These are phyloP conservation scores for Kradibia gibbosae DNA, from an alignment of 1,140 invertebrate genomes.

Conservation along the genomic window DNA sequence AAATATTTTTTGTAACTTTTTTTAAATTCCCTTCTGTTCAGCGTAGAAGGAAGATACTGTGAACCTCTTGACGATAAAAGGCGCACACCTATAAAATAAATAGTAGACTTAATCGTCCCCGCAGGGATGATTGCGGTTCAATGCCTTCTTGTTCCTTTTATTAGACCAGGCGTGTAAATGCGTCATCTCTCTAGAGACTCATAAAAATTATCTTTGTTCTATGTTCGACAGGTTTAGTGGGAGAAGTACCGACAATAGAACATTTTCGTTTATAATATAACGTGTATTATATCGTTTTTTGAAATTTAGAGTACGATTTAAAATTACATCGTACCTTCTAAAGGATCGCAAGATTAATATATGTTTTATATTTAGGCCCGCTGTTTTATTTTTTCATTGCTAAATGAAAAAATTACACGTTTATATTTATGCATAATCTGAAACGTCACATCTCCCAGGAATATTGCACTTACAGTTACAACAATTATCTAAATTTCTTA, in stretches of 20 bases:
- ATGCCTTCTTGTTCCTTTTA: conserved; percentile 15
- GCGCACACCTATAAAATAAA: conserved; percentile 40
- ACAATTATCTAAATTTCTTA: background rate
- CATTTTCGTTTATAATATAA: background rate
- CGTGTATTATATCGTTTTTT: too few species aligned
- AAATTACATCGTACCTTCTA: background rate
- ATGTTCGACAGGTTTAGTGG: conserved; percentile 30
- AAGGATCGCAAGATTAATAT: conserved; percentile 24
- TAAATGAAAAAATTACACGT: background rate
- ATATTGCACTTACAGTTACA: background rate
- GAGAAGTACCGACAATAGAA: background rate
- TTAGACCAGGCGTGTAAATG: conserved; percentile 1
- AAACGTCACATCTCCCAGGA: background rate
- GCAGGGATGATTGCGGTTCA: conserved; percentile 15
- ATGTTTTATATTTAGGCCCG: background rate
- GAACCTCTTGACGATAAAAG: conserved; percentile 22
- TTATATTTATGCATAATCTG: background rate
- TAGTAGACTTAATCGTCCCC: conserved; percentile 26
- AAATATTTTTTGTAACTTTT: conserved; percentile 2
- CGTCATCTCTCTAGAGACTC: conserved; percentile 27
- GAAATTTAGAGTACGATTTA: background rate
- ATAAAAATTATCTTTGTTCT: conserved; percentile 36
- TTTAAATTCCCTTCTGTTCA: conserved; percentile 2
- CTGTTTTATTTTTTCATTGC: background rate
- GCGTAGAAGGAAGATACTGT: background rate